These are phyloP conservation scores for Callaeas wilsoni DNA, from an alignment of 2,113 vertebrate genomes.

Conservation along the genomic window DNA sequence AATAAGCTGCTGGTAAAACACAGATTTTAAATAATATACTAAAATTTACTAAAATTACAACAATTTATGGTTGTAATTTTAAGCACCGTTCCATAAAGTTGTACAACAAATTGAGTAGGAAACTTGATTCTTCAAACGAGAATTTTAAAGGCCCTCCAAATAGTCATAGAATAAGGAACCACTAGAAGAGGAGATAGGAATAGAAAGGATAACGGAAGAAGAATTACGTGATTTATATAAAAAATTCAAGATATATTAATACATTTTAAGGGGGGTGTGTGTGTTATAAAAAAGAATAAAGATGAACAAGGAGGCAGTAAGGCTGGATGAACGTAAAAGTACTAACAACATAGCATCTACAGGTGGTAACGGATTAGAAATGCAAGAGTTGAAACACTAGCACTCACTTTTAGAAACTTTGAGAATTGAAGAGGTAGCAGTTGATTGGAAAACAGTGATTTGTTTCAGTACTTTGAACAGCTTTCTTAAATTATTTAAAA, in stretches of 20 bases:
- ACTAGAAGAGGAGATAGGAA: background rate
- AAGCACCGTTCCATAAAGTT: background rate
- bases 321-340: background rate
- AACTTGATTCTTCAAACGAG: background rate
- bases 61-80: background rate
- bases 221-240: background rate
- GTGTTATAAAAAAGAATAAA: background rate
- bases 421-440: background rate
- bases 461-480: background rate
- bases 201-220: background rate
- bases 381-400: background rate
- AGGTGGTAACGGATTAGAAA: background rate
- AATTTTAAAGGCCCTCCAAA: background rate
- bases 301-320: background rate
- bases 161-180: background rate
- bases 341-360: background rate
- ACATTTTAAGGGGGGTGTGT: background rate
- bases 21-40: background rate
- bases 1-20: background rate
- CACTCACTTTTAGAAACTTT: background rate
- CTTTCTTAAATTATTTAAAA: background rate
- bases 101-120: background rate
- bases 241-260: background rate
- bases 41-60: too few species aligned
- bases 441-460: constrained; percentile 17